Evolutionary conservation across 2,113 vertebrate species (phyloP), one percentile per base, ranked within the genome.

Genomic region (Anseranas semipalmata): DNA sequence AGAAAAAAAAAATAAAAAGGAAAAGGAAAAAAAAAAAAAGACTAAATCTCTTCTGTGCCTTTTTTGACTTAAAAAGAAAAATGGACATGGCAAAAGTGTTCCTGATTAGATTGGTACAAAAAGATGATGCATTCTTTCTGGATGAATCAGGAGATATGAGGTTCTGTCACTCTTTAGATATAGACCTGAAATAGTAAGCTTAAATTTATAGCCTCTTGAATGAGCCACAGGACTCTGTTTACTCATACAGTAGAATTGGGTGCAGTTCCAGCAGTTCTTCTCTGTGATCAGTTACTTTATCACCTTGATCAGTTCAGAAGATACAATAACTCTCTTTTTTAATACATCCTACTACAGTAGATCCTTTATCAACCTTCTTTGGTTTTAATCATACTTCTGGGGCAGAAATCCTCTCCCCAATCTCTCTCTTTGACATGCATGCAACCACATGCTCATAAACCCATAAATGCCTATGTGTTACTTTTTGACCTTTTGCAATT

Each of bases 151-250:
- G 86, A 97, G 93, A 95, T 97, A 97, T 95, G 95, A 97, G 95
- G 79, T 86, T 97, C 97, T 97, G 98, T 98, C 98, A 98, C 74
- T 96, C 90, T 98, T 96, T 97, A 98, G 97, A 98, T 97, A 98
- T 92, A 98, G 97, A 97, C 96, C 85, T 97, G 97, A 98, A 98
- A 97, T 97, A 95, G 94, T 96, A 97, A 96, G 96, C 96, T 96
- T 96, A 95, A 97, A 98, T 98, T 98, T 98, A 98, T 98, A 77
- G 94, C 76, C 85, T 80, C 89, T 90, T 95, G 93, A 93, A 91
- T 76, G 75, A 98, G 81, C 81, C 93, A 89, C 77, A 87, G 93
- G 96, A 97, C 91, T 97, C 94, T 98, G 94, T 97, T 97, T 97
- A 98, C 96, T 96, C 92, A 93, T 94, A 92, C 81, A 81, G 93